A percentile compares a stretch with the other conserved stretches of the same genome.
phyloP scores from a whole-genome alignment of 2,888 invertebrate species.

The Mystacides longicornis region DNA sequence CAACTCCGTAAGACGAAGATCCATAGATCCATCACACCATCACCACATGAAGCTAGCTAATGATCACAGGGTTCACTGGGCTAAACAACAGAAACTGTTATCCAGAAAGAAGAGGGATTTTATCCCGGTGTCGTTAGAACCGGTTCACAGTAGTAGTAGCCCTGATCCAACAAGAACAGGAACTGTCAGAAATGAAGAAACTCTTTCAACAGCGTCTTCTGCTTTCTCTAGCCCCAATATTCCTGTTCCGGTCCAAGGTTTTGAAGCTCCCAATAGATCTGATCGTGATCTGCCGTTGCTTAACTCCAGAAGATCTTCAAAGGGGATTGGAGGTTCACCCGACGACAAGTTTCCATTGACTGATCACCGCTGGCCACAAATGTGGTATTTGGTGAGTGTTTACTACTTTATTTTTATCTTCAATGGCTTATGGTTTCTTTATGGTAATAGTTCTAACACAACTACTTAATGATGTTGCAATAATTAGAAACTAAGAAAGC shows the following conservation, averaged over 20 bases:
- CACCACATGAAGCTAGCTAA: constrained; percentile 64
- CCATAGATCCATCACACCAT: constrained; percentile 59
- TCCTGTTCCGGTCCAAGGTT: constrained; percentile 25
- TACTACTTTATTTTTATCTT: too few species aligned
- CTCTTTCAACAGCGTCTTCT: constrained; percentile 24
- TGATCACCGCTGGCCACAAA: constrained; percentile 88
- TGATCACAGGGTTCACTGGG: constrained; percentile 74
- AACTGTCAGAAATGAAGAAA: constrained; percentile 26
- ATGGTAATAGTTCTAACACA: too few species aligned
- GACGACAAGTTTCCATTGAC: constrained; percentile 51
- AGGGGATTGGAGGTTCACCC: constrained; percentile 36
- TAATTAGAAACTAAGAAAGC: too few species aligned
- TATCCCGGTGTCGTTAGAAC: constrained; percentile 39
- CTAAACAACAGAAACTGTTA: constrained; percentile 73
- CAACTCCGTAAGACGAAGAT: constrained; percentile 69
- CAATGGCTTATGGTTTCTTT: too few species aligned
- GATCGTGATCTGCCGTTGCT: constrained; percentile 38
- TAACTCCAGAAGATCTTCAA: constrained; percentile 32
- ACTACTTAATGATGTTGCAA: too few species aligned
- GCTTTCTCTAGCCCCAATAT: not conserved
- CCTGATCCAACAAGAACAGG: not conserved
- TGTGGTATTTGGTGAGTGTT: constrained; percentile 98
- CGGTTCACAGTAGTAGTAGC: not conserved
- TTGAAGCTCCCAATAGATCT: constrained; percentile 24
- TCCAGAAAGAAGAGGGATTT: constrained; percentile 76